phyloP scores from a whole-genome alignment of 1,140 invertebrate species.

The Oscheius sp. region DNA sequence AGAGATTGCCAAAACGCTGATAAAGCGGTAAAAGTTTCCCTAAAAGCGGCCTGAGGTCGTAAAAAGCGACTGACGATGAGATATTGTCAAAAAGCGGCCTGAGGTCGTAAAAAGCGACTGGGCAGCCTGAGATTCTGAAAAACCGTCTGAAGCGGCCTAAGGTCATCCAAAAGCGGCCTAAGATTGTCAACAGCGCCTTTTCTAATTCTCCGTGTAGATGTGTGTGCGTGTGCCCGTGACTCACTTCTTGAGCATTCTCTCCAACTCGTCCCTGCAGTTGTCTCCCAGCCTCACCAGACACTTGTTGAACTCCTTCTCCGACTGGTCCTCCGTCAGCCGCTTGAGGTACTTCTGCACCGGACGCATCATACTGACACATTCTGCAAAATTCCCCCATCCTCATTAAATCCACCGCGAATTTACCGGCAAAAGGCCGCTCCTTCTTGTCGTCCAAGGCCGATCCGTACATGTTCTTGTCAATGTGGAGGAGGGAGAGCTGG shows the following conservation, averaged over 20 bases:
- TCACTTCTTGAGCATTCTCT: constrained; percentile 2
- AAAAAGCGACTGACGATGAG: no score
- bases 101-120: no score
- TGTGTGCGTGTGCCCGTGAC: no score
- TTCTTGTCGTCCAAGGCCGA: constrained; percentile 40
- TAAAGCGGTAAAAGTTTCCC: no score
- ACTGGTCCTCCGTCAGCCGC: constrained; percentile 34
- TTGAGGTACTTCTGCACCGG: constrained; percentile 54
- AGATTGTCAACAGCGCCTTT: no score
- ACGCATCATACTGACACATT: constrained; percentile 51
- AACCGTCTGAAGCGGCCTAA: no score
- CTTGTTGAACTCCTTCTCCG: constrained; percentile 33
- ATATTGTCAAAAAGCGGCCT: no score
- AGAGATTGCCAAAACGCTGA: no score
- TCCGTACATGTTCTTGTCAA: constrained; percentile 42
- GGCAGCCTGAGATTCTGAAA: no score
- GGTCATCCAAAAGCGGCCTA: no score
- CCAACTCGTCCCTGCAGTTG: constrained; percentile 9
- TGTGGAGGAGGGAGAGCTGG: constrained; percentile 12
- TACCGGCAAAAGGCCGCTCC: constrained; percentile 32
- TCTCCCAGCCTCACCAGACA: constrained; percentile 36
- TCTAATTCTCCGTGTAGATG: no score
- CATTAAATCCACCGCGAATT: not conserved
- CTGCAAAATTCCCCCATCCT: constrained; percentile 2
- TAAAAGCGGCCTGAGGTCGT: no score